These are phyloP conservation scores for Characodon lateralis DNA, from an alignment of 2,797 vertebrate species.

Conservation along the genomic window DNA sequence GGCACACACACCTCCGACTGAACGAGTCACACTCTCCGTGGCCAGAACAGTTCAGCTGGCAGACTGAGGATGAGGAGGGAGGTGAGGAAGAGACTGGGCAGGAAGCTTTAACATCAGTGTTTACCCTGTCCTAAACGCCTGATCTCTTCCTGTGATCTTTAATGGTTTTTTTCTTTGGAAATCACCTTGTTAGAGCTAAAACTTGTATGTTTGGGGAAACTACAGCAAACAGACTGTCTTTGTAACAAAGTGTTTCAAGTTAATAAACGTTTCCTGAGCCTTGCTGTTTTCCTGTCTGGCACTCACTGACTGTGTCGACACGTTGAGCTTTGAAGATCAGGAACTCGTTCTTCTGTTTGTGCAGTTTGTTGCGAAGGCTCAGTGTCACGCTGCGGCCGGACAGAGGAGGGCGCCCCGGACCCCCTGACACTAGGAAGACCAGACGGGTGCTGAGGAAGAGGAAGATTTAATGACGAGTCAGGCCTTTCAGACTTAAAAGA, in stretches of 20 bases:
- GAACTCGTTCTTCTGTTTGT: slow-evolving; percentile 94
- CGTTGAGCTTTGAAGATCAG: slow-evolving; percentile 90
- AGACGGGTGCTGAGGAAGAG: slow-evolving; percentile 87
- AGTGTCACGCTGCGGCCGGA: slow-evolving; percentile 89
- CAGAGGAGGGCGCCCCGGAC: slow-evolving; percentile 90
- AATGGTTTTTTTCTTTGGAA: too few relatives aligned
- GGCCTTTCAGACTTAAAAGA: not conserved
- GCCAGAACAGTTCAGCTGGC: slow-evolving; percentile 95
- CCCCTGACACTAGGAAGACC: slow-evolving; percentile 93
- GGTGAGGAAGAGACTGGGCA: not conserved
- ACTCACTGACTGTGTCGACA: slow-evolving; percentile 96
- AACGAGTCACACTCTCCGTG: slow-evolving; percentile 95
- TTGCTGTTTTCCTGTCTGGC: not conserved
- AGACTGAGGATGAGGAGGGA: slow-evolving; percentile 78
- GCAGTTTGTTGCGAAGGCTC: slow-evolving; percentile 87
- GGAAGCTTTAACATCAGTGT: too few relatives aligned
- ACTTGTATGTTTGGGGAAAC: too few relatives aligned
- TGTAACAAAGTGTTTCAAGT: not conserved
- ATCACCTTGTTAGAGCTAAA: too few relatives aligned
- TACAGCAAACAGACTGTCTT: too few relatives aligned
- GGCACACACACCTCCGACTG: slow-evolving; percentile 92
- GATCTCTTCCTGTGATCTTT: too few relatives aligned
- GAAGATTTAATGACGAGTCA: not conserved
- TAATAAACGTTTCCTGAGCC: not conserved
- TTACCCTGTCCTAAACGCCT: too few relatives aligned